These are phyloP conservation scores for Boleophthalmus pectinirostris DNA, from an alignment of 2,113 vertebrate species.

Conservation along the genomic window DNA sequence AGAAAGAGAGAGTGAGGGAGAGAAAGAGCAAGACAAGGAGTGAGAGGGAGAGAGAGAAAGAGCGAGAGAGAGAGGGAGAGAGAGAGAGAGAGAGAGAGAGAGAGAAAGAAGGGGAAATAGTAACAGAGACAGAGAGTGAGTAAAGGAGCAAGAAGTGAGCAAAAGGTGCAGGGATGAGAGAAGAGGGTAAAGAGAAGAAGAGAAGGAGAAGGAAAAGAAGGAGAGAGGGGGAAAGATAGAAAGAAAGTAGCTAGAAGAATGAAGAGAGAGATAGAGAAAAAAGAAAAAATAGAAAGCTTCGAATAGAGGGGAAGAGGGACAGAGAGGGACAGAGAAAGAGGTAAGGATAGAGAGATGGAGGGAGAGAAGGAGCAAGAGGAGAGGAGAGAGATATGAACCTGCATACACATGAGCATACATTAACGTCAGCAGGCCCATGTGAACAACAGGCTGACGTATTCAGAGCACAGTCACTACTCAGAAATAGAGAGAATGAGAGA, in stretches of 20 bases:
- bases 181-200: background rate
- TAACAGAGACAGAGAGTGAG: too few relatives aligned
- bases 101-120: too few relatives aligned
- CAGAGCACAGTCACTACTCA: slow-evolving; percentile 20
- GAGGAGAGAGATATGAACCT: slow-evolving; percentile 25
- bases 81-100: too few relatives aligned
- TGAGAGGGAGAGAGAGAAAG: too few relatives aligned
- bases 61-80: too few relatives aligned
- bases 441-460: slow-evolving; percentile 14
- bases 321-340: slow-evolving; percentile 28
- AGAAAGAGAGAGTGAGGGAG: background rate
- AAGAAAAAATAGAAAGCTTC: too few relatives aligned
- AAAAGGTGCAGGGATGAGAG: too few relatives aligned
- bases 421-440: slow-evolving; percentile 35
- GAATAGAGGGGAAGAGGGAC: slow-evolving; percentile 15
- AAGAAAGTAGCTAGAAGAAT: too few relatives aligned
- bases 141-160: too few relatives aligned
- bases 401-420: slow-evolving; percentile 52
- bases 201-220: slow-evolving; percentile 33
- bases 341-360: slow-evolving; percentile 31
- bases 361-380: slow-evolving; percentile 33
- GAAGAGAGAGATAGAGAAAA: slow-evolving; percentile 30
- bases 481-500: background rate
- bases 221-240: slow-evolving; percentile 27
- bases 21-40: too few relatives aligned